Evolutionary conservation across 92 coral and sea anemone species (phyloP), one percentile per base, ranked within the genome.

Genomic region (Siderastrea radians): DNA sequence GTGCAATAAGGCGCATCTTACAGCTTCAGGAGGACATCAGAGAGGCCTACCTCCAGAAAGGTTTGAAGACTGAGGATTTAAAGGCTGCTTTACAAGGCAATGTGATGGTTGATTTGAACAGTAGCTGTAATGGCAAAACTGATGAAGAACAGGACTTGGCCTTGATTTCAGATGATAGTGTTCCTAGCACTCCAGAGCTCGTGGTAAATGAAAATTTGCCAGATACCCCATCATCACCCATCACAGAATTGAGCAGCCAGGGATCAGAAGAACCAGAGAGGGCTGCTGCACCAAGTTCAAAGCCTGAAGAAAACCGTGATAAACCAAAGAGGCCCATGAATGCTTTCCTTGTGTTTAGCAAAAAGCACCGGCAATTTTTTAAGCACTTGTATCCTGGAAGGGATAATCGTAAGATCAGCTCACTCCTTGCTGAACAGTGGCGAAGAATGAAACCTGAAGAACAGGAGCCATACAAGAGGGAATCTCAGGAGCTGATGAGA

Each of bases 341-440:
- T 78, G 93, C 96, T 2, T 93, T 93, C 77, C 70, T 93, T 62
- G 48, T 90, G 61, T 93, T 90, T 64, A 93, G 96, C 66, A 82
- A 90, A 59, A 80, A 85, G 66, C 86, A 93, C 80, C 74, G 96
- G 6, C 80, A 74, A 79, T 79, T 75, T 2, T 93, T 90, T 84
- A 90, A 93, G 87, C 77, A 61, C 61, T 6, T 77, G 84, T 90
- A 86, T 45, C 96, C 96, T 9, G 93, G 95, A 9, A 86, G 89
- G 53, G 96, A 93, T 70, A 92, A 94, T 86, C 87, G 98, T 47
- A 90, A 90, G 58, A 93, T 95, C 67, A 95, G 96, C 61, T 90
- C 95, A 1, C 80, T 92, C 7, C 82, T 95, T 48, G 98, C 97
- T 49, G 96, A 95, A 49, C 90, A 91, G 74, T 95, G 98, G 98